Percentiles rank a stretch among this genome's conserved stretches.
phyloP scores from a whole-genome alignment of 2,888 invertebrate species.

The Drosophila percnosoma region DNA sequence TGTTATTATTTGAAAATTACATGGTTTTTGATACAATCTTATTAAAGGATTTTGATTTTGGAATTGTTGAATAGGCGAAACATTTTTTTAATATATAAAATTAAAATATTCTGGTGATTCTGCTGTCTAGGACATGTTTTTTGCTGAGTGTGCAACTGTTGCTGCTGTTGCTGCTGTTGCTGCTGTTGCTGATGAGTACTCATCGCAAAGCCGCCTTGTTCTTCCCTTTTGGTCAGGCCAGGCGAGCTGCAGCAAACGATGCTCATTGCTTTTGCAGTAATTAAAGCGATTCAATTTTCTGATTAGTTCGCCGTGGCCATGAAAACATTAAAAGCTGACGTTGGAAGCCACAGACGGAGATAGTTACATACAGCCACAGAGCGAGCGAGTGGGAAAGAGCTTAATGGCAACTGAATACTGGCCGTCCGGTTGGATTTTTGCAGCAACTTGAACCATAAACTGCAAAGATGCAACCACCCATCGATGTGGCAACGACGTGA shows the following conservation, averaged over 20 bases:
- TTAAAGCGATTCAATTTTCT: constrained; percentile 85
- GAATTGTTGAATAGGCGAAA: neutral
- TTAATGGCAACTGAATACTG: neutral
- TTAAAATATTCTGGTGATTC: neutral
- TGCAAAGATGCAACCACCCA: constrained; percentile 65
- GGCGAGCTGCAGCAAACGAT: constrained; percentile 34
- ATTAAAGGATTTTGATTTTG: neutral
- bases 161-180: constrained; percentile 31
- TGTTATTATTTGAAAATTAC: neutral
- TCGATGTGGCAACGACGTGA: constrained; percentile 36
- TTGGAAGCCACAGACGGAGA: constrained; percentile 15
- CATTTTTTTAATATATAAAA: neutral
- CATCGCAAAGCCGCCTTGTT: constrained; percentile 41
- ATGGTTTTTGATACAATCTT: neutral
- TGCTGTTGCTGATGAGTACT: constrained; percentile 54
- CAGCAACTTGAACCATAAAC: constrained; percentile 62
- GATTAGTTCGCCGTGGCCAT: constrained; percentile 83
- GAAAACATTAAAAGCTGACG: constrained; percentile 59
- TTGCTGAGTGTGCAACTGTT: constrained; percentile 2
- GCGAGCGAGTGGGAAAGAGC: constrained; percentile 8
- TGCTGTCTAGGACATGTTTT: neutral
- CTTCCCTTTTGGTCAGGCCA: constrained; percentile 17
- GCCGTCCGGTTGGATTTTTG: constrained; percentile 34
- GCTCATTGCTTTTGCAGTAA: constrained; percentile 83
- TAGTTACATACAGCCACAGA: neutral